Evolutionary conservation across 1,140 invertebrate genomes (phyloP), one percentile per base, ranked within the genome.

Genomic region (Halesus radiatus): DNA sequence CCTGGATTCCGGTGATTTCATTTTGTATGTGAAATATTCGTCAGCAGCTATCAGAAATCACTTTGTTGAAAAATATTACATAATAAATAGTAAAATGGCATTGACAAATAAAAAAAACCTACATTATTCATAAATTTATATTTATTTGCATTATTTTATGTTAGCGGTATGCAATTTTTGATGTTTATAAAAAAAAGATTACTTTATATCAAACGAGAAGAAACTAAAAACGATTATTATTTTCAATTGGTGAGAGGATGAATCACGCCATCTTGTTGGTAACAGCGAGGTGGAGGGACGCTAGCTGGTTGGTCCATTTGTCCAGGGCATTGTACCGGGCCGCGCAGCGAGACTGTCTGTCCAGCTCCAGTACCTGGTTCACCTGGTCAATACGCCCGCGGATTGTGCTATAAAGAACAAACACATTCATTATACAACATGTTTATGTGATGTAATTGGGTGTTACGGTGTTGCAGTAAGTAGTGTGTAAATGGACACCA

Each of bases 311-410:
- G 62, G 97, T 97, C 98, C 98, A 99, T 90, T 98, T 98, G 88
- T 99, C 97, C 83, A 99, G 91, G 22, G 98, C 97, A 87, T 93
- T 94, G 88, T 99, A 99, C 79, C 96, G 92, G 32, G 96, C 94
- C 53, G 95, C 94, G 84, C 94, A 96, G 73, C 94, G 91, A 45
- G 94, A 94, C 85, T 96, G 93, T 85, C 94, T 93, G 85, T 96
- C 93, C 84, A 99, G 89, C 88, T 98, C 96, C 77, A 99, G 89
- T 60, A 99, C 97, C 87, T 98, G 96, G 89, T 98, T 98, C 53
- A 98, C 94, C 91, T 99, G 97, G 91, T 99, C 98, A 85, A 99
- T 99, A 83, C 97, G 93, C 8, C 98, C 98, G 86, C 95, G 93
- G 85, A 99, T 98, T n/a, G 98, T 98, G 89, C 96, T 98, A 86